These are phyloP conservation scores for Osmerus mordax DNA, from an alignment of 2,113 vertebrate species.

Conservation along the genomic window DNA sequence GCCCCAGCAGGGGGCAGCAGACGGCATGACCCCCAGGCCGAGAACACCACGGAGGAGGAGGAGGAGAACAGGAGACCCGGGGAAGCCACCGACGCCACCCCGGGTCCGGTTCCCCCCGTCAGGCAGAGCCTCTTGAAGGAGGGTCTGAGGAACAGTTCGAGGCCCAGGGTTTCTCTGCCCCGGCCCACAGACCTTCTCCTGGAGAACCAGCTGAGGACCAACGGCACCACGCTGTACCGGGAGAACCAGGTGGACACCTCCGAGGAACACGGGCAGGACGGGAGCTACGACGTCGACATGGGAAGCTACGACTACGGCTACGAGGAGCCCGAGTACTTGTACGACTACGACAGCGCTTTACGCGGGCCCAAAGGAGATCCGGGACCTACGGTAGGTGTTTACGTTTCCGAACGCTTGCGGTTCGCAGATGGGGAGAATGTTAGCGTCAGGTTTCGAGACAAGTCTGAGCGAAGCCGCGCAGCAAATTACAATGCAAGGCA, in stretches of 20 bases:
- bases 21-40: slow-evolving; percentile 24
- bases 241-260: slow-evolving; percentile 67
- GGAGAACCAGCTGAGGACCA: slow-evolving; percentile 69
- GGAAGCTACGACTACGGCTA: slow-evolving; percentile 83
- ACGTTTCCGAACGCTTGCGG: no score
- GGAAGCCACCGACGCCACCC: slow-evolving; percentile 41
- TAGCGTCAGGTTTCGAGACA: slow-evolving; percentile 17
- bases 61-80: slow-evolving; percentile 28
- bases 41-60: slow-evolving; percentile 62
- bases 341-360: slow-evolving; percentile 76
- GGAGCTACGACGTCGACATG: slow-evolving; percentile 70
- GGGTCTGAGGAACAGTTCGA: slow-evolving; percentile 55
- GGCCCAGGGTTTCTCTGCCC: slow-evolving; percentile 24
- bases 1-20: slow-evolving; percentile 18
- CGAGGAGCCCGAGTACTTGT: slow-evolving; percentile 81
- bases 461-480: slow-evolving; percentile 28
- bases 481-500: slow-evolving; percentile 36
- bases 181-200: slow-evolving; percentile 50
- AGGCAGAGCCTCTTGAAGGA: slow-evolving; percentile 62
- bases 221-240: slow-evolving; percentile 70
- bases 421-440: slow-evolving; percentile 5
- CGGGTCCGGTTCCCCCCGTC: slow-evolving; percentile 47
- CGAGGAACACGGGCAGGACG: slow-evolving; percentile 69
- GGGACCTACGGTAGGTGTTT: slow-evolving; percentile 85
- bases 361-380: slow-evolving; percentile 90